These are phyloP conservation scores for Gadus chalcogrammus DNA, from an alignment of 2,113 vertebrate genomes.

Conservation along the genomic window DNA sequence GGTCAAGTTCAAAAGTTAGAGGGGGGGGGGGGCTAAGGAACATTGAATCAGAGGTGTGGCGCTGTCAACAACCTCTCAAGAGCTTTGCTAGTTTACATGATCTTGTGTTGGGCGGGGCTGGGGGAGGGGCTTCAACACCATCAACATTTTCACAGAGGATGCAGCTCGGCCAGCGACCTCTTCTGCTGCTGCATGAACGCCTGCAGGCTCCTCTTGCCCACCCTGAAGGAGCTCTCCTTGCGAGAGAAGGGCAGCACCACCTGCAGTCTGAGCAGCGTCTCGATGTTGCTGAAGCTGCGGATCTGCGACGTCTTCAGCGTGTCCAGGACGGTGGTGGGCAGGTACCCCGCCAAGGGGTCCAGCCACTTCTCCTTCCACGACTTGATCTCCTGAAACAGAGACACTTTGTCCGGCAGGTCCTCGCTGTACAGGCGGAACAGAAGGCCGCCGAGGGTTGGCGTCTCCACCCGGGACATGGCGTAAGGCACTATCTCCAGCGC, in stretches of 20 bases:
- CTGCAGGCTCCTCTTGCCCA: conserved; percentile 65
- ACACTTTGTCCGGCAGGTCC: conserved; percentile 68
- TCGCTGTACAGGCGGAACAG: conserved; percentile 68
- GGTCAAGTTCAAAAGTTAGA: conserved; percentile 37
- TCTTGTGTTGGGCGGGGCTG: conserved; percentile 13
- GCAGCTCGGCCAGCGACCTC: conserved; percentile 61
- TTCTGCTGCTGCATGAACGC: conserved; percentile 65
- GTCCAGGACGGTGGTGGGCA: conserved; percentile 70
- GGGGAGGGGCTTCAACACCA: conserved; percentile 26
- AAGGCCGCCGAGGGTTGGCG: conserved; percentile 61
- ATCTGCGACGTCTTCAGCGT: conserved; percentile 71
- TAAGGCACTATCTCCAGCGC: conserved; percentile 81
- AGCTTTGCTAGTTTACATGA: conserved; percentile 28
- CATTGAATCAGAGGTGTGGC: conserved; percentile 50
- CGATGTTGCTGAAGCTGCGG: conserved; percentile 71
- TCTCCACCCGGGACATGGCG: conserved; percentile 73
- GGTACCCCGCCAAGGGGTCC: conserved; percentile 60
- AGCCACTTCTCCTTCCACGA: conserved; percentile 74
- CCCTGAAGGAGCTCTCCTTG: conserved; percentile 70
- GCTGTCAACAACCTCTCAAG: conserved; percentile 48
- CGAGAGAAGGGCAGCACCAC: conserved; percentile 71
- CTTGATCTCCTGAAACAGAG: conserved; percentile 68
- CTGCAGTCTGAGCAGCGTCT: conserved; percentile 72
- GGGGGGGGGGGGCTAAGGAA: conserved; percentile 28
- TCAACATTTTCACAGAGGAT: conserved; percentile 62